These are phyloP conservation scores for Poeciliopsis retropinna DNA, from an alignment of 2,113 vertebrate species.

Conservation along the genomic window DNA sequence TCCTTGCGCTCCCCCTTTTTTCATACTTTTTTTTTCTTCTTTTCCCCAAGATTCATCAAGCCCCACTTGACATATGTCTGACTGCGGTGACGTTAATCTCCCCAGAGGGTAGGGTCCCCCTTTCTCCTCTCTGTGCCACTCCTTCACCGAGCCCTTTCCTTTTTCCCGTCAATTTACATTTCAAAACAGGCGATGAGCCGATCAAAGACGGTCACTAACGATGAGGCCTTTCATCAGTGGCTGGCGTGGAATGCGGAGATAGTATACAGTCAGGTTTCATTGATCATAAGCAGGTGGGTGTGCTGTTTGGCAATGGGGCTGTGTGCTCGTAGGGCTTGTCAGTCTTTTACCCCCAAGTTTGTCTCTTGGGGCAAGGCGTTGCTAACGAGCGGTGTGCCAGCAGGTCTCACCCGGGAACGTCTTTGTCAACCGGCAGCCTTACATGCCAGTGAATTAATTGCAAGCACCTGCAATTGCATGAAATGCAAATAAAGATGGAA, in stretches of 20 bases:
- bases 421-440: conserved; percentile 69
- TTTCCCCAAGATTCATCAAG: conserved; percentile 79
- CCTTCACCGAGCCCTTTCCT: conserved; percentile 65
- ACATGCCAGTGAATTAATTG: conserved; percentile 60
- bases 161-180: conserved; percentile 79
- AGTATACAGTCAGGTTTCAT: conserved; percentile 67
- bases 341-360: conserved; percentile 75
- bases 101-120: conserved; percentile 76
- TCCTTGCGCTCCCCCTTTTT: conserved; percentile 61
- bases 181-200: conserved; percentile 80
- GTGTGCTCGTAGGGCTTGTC: conserved; percentile 64
- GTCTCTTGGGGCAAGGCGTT: conserved; percentile 73
- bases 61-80: conserved; percentile 82
- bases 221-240: conserved; percentile 76
- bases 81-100: conserved; percentile 78
- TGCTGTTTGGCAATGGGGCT: conserved; percentile 58
- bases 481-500: conserved; percentile 30
- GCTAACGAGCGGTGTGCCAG: conserved; percentile 68
- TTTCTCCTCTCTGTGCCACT: conserved; percentile 65
- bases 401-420: conserved; percentile 68
- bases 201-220: conserved; percentile 80
- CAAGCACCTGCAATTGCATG: conserved; percentile 36
- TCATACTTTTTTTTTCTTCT: conserved; percentile 55
- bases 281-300: conserved; percentile 75
- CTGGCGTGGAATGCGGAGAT: conserved; percentile 63